phyloP scores from a whole-genome alignment of 2,113 vertebrate species.

The Phalacrocorax brasilianus region DNA sequence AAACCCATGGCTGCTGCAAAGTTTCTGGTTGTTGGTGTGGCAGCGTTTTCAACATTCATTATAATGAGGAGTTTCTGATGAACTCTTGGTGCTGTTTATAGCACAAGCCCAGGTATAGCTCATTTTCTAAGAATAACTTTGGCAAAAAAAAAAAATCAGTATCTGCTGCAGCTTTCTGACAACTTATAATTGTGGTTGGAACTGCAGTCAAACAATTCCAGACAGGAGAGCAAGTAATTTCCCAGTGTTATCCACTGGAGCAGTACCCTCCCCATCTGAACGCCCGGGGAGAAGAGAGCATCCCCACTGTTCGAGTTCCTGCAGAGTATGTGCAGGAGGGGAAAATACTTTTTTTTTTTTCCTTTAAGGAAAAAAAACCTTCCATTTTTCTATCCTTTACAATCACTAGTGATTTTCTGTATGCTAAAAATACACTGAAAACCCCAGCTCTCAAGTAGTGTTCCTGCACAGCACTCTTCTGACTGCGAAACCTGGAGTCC shows the following conservation, averaged over 20 bases:
- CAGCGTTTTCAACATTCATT: not conserved
- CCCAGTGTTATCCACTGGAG: not conserved
- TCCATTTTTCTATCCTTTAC: not conserved
- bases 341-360: not conserved
- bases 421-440: not conserved
- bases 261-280: not conserved
- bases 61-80: not conserved
- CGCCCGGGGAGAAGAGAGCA: rapidly evolving
- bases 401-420: not conserved
- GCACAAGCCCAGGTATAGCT: not conserved
- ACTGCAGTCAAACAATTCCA: not conserved
- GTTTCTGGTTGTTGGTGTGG: not conserved
- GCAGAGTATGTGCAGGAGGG: not conserved
- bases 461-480: not conserved
- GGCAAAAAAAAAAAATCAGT: not conserved
- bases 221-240: not conserved
- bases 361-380: not conserved
- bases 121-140: not conserved
- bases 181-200: not conserved
- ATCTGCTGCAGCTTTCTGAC: slow-evolving; percentile 18
- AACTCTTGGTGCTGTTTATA: not conserved
- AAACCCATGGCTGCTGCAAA: not conserved
- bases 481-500: not conserved
- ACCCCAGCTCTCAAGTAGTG: not conserved
- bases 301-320: not conserved